Evolutionary conservation across 1,140 invertebrate genomes (phyloP).

Genomic region (Colletes latitarsis): DNA sequence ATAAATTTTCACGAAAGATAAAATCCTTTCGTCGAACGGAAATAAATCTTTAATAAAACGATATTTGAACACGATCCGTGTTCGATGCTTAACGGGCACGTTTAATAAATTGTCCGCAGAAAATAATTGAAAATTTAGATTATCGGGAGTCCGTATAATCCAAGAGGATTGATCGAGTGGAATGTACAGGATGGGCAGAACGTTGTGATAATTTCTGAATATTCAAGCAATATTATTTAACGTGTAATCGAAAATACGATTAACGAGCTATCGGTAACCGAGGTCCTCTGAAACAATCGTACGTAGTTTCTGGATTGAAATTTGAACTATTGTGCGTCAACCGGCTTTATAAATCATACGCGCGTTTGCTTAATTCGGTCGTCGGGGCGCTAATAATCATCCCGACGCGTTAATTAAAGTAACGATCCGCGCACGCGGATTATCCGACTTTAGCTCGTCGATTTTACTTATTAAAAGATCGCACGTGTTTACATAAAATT

Average conservation of each 20-base stretch:
- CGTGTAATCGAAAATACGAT: slow-evolving; percentile 5
- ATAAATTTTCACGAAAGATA: too few relatives aligned
- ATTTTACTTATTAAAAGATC: not conserved
- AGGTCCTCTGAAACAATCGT: not conserved
- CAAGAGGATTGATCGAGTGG: not conserved
- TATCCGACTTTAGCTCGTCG: not conserved
- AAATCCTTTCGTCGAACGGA: too few relatives aligned
- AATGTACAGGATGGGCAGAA: not conserved
- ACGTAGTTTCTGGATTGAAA: not conserved
- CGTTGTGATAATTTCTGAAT: not conserved
- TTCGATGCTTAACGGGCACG: not conserved
- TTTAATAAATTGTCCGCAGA: not conserved
- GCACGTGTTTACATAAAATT: not conserved
- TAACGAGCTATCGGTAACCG: not conserved
- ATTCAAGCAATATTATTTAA: not conserved
- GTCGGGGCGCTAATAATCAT: not conserved
- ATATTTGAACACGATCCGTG: too few relatives aligned
- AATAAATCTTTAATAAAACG: too few relatives aligned
- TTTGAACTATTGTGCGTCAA: slow-evolving; percentile 11
- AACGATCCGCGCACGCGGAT: not conserved
- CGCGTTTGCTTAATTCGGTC: not conserved
- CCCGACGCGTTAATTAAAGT: not conserved
- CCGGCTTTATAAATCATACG: slow-evolving; percentile 10
- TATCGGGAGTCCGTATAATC: not conserved
- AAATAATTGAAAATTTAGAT: not conserved